Evolutionary conservation across 2,113 vertebrate species (phyloP).

Genomic region (Carassius auratus): DNA sequence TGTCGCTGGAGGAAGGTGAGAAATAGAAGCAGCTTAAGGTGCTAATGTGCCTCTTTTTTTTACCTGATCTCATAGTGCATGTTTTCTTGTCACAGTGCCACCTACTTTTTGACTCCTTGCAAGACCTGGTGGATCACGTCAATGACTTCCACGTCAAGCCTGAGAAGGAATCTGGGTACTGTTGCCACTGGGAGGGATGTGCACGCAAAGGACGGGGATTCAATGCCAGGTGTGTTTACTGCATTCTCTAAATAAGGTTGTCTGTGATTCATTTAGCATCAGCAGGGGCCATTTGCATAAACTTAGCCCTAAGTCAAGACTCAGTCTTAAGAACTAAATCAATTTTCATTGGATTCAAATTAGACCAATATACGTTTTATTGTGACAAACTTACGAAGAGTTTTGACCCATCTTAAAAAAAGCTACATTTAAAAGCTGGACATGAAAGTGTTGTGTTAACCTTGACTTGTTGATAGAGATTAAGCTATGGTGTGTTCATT

Average conservation of each 20-base stretch:
- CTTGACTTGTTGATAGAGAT: too few species aligned
- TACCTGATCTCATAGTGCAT: neutral
- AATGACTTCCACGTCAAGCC: conserved; percentile 97
- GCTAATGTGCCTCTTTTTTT: neutral
- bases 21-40: neutral
- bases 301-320: too few species aligned
- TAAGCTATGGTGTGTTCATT: too few species aligned
- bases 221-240: conserved; percentile 86
- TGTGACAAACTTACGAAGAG: too few species aligned
- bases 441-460: too few species aligned
- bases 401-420: too few species aligned
- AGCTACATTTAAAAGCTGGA: too few species aligned
- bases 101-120: conserved; percentile 92
- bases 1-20: conserved; percentile 93
- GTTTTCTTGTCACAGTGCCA: conserved; percentile 81
- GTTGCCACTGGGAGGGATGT: conserved; percentile 98
- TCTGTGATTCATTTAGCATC: too few species aligned
- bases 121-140: conserved; percentile 96
- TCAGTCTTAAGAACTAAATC: too few species aligned
- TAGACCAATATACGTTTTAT: too few species aligned
- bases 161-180: conserved; percentile 95
- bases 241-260: neutral
- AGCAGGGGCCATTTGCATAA: too few species aligned
- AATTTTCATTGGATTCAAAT: too few species aligned
- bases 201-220: conserved; percentile 94